Conservation (phyloP, 2,797 vertebrate species). For the Pipistrellus kuhlii region DNA sequence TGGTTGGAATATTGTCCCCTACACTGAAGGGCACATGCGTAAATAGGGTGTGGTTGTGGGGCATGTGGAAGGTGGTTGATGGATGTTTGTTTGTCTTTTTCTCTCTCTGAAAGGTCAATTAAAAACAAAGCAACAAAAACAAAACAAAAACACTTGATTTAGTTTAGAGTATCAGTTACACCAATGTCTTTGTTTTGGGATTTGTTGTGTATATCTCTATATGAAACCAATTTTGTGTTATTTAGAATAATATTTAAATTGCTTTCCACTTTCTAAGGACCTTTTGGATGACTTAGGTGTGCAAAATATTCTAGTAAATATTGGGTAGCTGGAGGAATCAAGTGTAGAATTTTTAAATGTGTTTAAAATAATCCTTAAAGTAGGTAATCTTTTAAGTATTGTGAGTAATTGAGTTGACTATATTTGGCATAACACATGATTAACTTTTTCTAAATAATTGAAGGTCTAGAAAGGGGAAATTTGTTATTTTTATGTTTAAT, state of each 20-base stretch:
- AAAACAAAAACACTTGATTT: constrained; percentile 20
- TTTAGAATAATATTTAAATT: constrained; percentile 52
- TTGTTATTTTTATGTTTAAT: constrained; percentile 38
- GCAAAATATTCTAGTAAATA: constrained; percentile 21
- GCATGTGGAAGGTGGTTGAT: background rate
- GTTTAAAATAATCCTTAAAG: constrained; percentile 46
- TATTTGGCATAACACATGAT: constrained; percentile 23
- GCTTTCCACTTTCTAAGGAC: constrained; percentile 3
- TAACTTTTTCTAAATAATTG: constrained; percentile 42
- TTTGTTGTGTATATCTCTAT: constrained; percentile 37
- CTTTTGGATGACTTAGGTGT: background rate
- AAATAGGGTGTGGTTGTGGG: background rate
- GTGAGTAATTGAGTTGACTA: constrained; percentile 37
- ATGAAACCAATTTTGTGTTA: constrained; percentile 37
- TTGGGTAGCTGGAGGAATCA: constrained; percentile 7
- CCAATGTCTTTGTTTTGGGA: background rate
- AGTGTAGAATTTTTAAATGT: constrained; percentile 55
- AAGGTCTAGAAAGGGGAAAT: background rate
- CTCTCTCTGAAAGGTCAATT: background rate
- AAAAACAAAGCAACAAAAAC: background rate
- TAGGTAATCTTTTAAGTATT: constrained; percentile 36
- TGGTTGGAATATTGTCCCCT: background rate
- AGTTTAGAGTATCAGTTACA: background rate
- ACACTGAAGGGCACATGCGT: background rate
- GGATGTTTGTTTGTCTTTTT: background rate